These are phyloP conservation scores for Polypedilum vanderplanki DNA, from an alignment of 1,140 invertebrate species.

Conservation along the genomic window DNA sequence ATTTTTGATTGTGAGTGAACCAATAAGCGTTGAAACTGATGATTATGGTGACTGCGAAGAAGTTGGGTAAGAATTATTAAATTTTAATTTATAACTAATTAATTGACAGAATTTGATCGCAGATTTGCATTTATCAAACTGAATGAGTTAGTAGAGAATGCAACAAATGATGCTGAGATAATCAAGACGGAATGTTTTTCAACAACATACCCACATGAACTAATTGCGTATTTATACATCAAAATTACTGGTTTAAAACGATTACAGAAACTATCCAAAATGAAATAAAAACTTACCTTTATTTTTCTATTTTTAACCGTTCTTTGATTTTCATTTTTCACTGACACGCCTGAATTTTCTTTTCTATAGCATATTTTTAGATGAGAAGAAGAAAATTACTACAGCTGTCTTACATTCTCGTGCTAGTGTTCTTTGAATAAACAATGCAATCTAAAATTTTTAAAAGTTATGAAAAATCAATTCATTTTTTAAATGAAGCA, in stretches of 20 bases:
- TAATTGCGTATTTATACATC: background rate
- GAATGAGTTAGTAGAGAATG: background rate
- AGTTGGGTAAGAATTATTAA: background rate
- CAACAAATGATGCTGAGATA: background rate
- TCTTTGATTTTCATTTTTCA: background rate
- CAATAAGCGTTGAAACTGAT: background rate
- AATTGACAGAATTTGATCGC: background rate
- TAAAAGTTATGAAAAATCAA: background rate
- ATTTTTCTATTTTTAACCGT: background rate
- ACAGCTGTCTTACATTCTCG: background rate
- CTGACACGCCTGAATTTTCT: background rate
- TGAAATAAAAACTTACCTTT: background rate
- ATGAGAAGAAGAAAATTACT: background rate
- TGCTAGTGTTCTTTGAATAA: background rate
- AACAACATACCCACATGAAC: background rate
- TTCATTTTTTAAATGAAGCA: background rate
- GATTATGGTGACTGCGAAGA: background rate
- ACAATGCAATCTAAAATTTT: background rate
- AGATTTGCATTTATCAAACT: background rate
- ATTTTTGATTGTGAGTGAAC: constrained; percentile 3
- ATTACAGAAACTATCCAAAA: background rate
- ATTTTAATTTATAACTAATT: background rate
- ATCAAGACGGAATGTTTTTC: background rate
- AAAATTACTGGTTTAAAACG: background rate
- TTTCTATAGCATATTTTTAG: background rate